Conservation (phyloP, 2,797 vertebrate species). For the Benthosema pterotum region DNA sequence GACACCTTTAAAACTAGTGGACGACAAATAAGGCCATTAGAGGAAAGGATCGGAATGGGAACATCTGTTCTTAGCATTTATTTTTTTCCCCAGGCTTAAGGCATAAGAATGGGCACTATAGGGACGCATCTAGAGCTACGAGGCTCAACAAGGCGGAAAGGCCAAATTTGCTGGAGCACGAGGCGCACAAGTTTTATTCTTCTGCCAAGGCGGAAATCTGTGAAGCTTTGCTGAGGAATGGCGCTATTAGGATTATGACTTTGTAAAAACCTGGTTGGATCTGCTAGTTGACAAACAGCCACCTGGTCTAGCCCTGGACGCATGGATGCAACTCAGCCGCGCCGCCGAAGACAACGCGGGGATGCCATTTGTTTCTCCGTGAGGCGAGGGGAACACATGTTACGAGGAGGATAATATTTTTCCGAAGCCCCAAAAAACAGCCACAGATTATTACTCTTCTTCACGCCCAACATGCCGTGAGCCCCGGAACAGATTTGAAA, state of each 20-base stretch:
- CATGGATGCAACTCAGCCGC: conserved; percentile 64
- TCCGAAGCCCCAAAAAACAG: conserved; percentile 27
- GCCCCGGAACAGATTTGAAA: conserved; percentile 25
- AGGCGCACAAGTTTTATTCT: conserved; percentile 49
- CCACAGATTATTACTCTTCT: conserved; percentile 38
- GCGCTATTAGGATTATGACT: conserved; percentile 71
- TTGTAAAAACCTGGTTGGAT: conserved; percentile 70
- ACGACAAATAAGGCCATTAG: conserved; percentile 61
- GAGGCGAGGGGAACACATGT: conserved; percentile 39
- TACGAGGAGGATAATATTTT: conserved; percentile 50
- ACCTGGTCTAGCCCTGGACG: conserved; percentile 73
- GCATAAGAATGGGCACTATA: conserved; percentile 18
- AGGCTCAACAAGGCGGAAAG: too few species aligned
- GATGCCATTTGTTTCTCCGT: conserved; percentile 37
- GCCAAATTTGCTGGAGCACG: too few species aligned
- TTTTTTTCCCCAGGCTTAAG: conserved; percentile 27
- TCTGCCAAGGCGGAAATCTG: conserved; percentile 45
- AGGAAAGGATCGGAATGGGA: conserved; percentile 22
- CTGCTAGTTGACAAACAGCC: conserved; percentile 68
- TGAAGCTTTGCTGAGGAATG: conserved; percentile 68
- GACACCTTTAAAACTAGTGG: conserved; percentile 37
- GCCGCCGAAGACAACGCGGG: conserved; percentile 50
- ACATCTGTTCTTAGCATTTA: conserved; percentile 62
- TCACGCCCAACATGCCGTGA: conserved; percentile 23
- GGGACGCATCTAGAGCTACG: too few species aligned